phyloP scores from a whole-genome alignment of 2,888 invertebrate genomes.

The Zaprionus lineosus region DNA sequence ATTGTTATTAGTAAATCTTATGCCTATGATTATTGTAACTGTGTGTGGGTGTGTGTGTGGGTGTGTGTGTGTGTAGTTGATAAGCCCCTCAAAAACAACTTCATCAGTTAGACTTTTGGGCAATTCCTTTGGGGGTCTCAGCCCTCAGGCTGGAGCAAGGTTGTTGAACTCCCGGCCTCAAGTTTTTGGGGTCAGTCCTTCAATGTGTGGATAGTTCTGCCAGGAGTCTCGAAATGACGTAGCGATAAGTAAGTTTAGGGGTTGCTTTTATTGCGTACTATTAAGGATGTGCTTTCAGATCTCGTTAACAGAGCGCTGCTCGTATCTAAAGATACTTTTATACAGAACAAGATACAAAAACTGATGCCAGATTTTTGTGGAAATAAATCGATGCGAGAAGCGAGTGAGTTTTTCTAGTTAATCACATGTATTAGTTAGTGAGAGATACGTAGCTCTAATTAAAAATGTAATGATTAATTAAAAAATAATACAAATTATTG shows the following conservation, averaged over 20 bases:
- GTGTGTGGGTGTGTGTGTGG: background rate
- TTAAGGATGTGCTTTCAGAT: too few relatives aligned
- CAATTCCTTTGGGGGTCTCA: constrained; percentile 55
- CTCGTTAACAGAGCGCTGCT: too few relatives aligned
- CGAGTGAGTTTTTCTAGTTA: too few relatives aligned
- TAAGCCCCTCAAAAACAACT: constrained; percentile 45
- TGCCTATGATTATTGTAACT: constrained; percentile 59
- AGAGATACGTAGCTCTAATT: too few relatives aligned
- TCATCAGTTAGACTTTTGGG: constrained; percentile 27
- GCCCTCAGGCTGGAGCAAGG: constrained; percentile 35
- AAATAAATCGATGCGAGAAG: too few relatives aligned
- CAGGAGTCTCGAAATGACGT: constrained; percentile 29
- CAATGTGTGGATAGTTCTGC: constrained; percentile 42
- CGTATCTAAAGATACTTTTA: too few relatives aligned
- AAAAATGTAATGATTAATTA: too few relatives aligned
- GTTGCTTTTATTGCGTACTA: constrained; percentile 29
- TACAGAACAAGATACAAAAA: too few relatives aligned
- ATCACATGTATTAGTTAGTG: too few relatives aligned
- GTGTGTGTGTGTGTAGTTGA: constrained; percentile 31
- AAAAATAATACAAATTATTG: too few relatives aligned
- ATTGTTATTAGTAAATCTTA: constrained; percentile 77
- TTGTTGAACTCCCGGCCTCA: constrained; percentile 56
- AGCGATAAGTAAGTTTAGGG: constrained; percentile 25
- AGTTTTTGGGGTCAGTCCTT: constrained; percentile 37
- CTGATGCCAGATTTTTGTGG: too few relatives aligned